A percentile compares a stretch with the other conserved stretches of the same genome.
Conservation (phyloP, 2,797 vertebrate species). For the Gobio occitaniae region DNA sequence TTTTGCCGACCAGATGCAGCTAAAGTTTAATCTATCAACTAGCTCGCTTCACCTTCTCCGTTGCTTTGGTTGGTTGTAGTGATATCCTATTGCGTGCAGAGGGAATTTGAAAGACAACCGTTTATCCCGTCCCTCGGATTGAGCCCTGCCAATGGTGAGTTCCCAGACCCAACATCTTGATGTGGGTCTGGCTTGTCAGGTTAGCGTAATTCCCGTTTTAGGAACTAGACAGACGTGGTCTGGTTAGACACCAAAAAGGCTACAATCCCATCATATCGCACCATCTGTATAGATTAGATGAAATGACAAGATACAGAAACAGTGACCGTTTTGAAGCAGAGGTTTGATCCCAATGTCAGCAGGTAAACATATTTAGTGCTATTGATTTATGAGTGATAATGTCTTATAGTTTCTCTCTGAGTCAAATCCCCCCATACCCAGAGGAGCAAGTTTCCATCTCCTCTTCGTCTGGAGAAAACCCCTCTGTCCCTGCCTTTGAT, state of each 20-base stretch:
- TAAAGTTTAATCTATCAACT: too few species aligned
- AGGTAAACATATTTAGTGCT: slow-evolving; percentile 17
- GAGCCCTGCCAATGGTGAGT: too few species aligned
- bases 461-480: slow-evolving; percentile 10
- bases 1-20: too few species aligned
- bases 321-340: not conserved
- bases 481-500: slow-evolving; percentile 15
- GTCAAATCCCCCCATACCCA: slow-evolving; percentile 20
- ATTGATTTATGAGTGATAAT: slow-evolving; percentile 35
- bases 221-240: not conserved
- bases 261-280: not conserved
- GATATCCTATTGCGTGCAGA: too few species aligned
- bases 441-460: slow-evolving; percentile 36
- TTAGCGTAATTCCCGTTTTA: not conserved
- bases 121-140: too few species aligned
- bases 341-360: slow-evolving; percentile 3
- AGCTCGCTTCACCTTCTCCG: too few species aligned
- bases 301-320: slow-evolving; percentile 11
- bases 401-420: slow-evolving; percentile 19
- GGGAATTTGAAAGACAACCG: too few species aligned
- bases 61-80: too few species aligned
- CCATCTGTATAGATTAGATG: not conserved
- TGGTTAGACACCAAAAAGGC: not conserved
- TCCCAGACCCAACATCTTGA: too few species aligned
- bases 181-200: too few species aligned